Evolutionary conservation across 2,797 vertebrate genomes (phyloP).

Genomic region (Enteromius unitaeniatus): DNA sequence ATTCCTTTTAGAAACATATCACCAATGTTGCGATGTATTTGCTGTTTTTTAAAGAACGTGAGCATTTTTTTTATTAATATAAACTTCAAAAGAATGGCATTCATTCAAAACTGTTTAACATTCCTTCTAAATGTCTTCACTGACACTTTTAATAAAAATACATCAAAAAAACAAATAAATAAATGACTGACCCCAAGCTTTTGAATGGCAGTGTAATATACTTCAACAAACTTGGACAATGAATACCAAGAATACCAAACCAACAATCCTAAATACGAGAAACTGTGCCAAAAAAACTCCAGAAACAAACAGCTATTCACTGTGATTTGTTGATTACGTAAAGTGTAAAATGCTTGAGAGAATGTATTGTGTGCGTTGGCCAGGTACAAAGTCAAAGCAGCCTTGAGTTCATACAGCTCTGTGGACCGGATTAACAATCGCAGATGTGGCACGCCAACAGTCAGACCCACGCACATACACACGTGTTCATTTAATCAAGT

Average conservation of each 20-base stretch:
- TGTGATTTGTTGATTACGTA: conserved; percentile 39
- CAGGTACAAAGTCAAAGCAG: conserved; percentile 22
- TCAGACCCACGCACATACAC: conserved; percentile 13
- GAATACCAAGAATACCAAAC: neutral
- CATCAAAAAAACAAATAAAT: neutral
- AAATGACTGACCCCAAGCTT: neutral
- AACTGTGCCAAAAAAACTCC: conserved; percentile 1
- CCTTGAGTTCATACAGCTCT: conserved; percentile 6
- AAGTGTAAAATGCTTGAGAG: conserved; percentile 22
- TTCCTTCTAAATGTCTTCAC: neutral
- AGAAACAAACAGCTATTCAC: conserved; percentile 6
- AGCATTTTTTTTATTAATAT: too few relatives aligned
- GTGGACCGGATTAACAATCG: conserved; percentile 13
- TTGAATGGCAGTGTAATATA: neutral
- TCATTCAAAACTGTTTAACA: neutral
- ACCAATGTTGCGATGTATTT: too few relatives aligned
- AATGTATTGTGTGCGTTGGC: neutral
- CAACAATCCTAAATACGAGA: neutral
- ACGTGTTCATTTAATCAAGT: conserved; percentile 21
- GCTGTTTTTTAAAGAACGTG: too few relatives aligned
- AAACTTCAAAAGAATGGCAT: neutral
- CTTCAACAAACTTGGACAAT: neutral
- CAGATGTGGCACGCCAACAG: conserved; percentile 34
- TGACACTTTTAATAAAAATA: neutral
- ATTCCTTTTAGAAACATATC: neutral